Evolutionary conservation across 37 sponge, comb jelly and placozoan species (phyloP), one percentile per base, ranked within the genome.

Genomic region (Ephydatia muelleri): DNA sequence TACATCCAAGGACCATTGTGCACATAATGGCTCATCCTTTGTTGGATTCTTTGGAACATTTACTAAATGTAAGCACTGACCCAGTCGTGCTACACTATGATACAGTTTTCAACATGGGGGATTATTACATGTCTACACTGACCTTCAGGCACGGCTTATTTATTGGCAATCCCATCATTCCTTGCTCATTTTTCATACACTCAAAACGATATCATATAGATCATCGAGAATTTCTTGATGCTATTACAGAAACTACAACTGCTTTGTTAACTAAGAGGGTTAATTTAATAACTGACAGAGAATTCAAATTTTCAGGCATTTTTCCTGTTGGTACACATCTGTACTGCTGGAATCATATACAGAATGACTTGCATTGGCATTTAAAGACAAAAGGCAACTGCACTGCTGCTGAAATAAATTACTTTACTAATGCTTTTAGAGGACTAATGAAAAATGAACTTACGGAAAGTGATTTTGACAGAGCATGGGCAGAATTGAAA

Each of bases 291-390:
- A n/a, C n/a, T n/a, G n/a, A n/a, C n/a, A n/a, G n/a, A n/a, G n/a
- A 75, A 36, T 75, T 75, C 76, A 75, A 75, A n/a, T 75, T 75
- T 75, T 32, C 76, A 33, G 38, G 76, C 32, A n/a, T 75, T 30
- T 75, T 75, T 36, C 76, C 36, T 36, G 33, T 36, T 30, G 33
- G 76, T 34, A 33, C 38, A 26, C 33, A 75, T 75, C 26, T 34
- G 32, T 34, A 30, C 32, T 75, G 37, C 76, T 37, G 76, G 76
- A 75, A 75, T 34, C 38, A 75, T 75, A n/a, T 75, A 26, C n/a
- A 37, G 38, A 30, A 36, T 75, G 33, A n/a, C 28, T 32, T 75
- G 26, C 76, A 75, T 34, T 34, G 33, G 33, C 32, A 75, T 75
- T 34, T 36, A 36, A 75, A 26, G 38, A 75, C n/a, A 26, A 75